phyloP scores from a whole-genome alignment of 2,113 vertebrate species.

The Sylvietta virens region DNA sequence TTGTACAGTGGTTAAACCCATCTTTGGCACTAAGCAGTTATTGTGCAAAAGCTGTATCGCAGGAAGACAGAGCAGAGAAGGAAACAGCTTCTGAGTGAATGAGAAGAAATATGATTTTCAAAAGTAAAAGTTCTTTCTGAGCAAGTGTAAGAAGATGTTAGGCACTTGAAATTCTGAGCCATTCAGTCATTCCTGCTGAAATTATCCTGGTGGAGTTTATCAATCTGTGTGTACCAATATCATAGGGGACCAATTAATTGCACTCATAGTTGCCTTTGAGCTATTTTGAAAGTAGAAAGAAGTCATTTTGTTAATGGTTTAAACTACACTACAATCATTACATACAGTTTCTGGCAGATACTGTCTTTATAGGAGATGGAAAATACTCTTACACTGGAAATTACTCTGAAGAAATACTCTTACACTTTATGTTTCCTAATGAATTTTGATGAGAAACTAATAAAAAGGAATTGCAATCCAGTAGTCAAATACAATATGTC shows the following conservation, averaged over 20 bases:
- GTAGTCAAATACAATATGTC: not conserved
- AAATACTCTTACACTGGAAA: not conserved
- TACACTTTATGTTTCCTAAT: not conserved
- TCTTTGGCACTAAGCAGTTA: not conserved
- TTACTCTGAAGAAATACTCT: not conserved
- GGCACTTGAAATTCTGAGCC: slow-evolving; percentile 13
- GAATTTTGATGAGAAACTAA: slow-evolving; percentile 4
- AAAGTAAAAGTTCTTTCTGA: not conserved
- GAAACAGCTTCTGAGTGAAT: not conserved
- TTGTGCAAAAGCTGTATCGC: not conserved
- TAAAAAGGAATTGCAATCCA: not conserved
- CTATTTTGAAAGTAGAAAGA: slow-evolving; percentile 37
- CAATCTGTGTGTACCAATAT: slow-evolving; percentile 14
- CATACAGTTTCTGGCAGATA: not conserved
- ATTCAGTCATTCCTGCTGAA: not conserved
- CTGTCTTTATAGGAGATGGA: not conserved
- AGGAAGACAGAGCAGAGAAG: not conserved
- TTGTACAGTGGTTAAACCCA: not conserved
- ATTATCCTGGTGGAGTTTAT: slow-evolving; percentile 10
- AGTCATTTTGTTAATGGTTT: slow-evolving; percentile 47
- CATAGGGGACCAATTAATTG: slow-evolving; percentile 61
- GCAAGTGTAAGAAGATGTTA: not conserved
- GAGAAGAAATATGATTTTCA: not conserved
- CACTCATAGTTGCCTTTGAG: slow-evolving; percentile 32
- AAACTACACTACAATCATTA: slow-evolving; percentile 22